phyloP scores from a whole-genome alignment of 2,797 vertebrate genomes.

The Octomys mimax region DNA sequence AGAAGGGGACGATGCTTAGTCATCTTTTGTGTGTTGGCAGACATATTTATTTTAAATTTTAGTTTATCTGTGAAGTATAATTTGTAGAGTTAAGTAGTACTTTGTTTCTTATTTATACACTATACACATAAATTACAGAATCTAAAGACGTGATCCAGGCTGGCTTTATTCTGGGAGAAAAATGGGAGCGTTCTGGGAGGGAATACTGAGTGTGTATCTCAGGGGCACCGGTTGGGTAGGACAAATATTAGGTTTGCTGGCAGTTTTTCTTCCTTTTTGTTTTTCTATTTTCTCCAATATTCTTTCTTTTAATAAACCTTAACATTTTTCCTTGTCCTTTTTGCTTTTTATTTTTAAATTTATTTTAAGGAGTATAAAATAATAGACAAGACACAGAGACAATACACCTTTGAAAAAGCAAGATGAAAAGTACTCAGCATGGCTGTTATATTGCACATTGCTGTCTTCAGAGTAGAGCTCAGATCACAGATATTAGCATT shows the following conservation, averaged over 20 bases:
- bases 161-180: not conserved
- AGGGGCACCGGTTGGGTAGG: not conserved
- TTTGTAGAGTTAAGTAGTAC: not conserved
- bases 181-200: not conserved
- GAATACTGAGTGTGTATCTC: not conserved
- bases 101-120: slow-evolving; percentile 5
- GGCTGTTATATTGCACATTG: no score
- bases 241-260: not conserved
- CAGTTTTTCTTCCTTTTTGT: not conserved
- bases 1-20: not conserved
- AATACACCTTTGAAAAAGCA: no score
- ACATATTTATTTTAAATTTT: not conserved
- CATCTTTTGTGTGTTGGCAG: not conserved
- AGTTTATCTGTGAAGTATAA: not conserved
- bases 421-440: no score
- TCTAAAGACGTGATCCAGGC: not conserved
- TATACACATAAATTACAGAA: not conserved
- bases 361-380: no score
- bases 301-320: no score
- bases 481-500: no score
- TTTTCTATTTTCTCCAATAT: slow-evolving; percentile 11
- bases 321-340: no score
- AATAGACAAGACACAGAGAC: no score
- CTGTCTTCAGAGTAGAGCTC: no score
- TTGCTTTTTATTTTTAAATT: no score